Evolutionary conservation across 2,797 vertebrate genomes (phyloP).

Genomic region (Rhadinocentrus ornatus): DNA sequence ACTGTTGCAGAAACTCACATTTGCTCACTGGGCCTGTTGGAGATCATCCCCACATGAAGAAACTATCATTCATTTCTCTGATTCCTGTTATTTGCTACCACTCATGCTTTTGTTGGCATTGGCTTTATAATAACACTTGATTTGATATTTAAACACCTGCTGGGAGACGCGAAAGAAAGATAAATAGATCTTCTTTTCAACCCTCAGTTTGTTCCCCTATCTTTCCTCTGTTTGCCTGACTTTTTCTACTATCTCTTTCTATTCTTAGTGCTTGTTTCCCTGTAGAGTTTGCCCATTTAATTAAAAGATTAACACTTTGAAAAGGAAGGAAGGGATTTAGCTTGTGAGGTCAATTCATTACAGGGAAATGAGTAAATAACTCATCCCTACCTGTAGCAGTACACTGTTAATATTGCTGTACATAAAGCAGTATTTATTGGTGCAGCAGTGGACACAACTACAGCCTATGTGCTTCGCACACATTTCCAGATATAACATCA

Average conservation of each 20-base stretch:
- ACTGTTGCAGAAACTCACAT: conserved; percentile 28
- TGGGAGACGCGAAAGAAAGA: conserved; percentile 25
- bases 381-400: conserved; percentile 48
- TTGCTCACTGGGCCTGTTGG: conserved; percentile 22
- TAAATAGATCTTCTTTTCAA: conserved; percentile 22
- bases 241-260: conserved; percentile 45
- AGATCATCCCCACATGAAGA: conserved; percentile 16
- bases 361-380: conserved; percentile 70
- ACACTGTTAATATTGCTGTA: conserved; percentile 44
- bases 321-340: conserved; percentile 72
- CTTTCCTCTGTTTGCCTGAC: conserved; percentile 12
- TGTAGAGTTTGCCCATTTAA: conserved; percentile 62
- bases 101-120: conserved; percentile 1
- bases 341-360: conserved; percentile 69
- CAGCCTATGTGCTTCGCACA: neutral
- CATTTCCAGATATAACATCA: conserved; percentile 4
- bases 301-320: conserved; percentile 75
- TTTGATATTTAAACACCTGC: conserved; percentile 30
- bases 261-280: conserved; percentile 57
- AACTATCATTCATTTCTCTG: conserved; percentile 13
- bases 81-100: conserved; percentile 12
- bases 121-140: conserved; percentile 4
- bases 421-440: conserved; percentile 43
- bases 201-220: conserved; percentile 31
- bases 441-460: conserved; percentile 5